Base-by-base conservation (phyloP, 2,797 vertebrate species). In the Gymnothorax reevesii region DNA sequence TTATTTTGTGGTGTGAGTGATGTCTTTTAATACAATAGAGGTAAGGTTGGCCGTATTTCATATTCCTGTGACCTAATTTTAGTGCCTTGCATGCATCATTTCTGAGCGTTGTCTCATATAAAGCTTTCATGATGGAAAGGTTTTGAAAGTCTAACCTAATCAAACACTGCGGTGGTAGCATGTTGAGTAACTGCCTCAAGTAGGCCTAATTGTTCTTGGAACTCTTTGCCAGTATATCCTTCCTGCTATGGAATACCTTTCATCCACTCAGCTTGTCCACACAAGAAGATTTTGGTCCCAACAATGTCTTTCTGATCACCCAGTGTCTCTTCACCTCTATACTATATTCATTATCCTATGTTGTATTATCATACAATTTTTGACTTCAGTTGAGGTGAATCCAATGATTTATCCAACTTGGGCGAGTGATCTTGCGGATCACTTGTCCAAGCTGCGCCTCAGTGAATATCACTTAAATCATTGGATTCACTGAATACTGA, bases 11-110 rank as follows among this genome's bases (percentile, higher is more conserved):
- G 27, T 17, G 57, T 80, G 52, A 80, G 55, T 80, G 20, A 80
- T 80, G 52, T 80, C 42, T 33, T 73, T 73, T 73, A 73, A 77
- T 77, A 33, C 42, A 77, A 77, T 15, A 77, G 73, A 77, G 15
- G 33, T 17, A 77, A 49, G 73, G 73, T 77, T 52, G 33, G 73
- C 27, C 20, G 52, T 77, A 33, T 77, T 77, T 77, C 49, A 49
- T 49, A 77, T 73, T 33, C 42, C 69, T 42, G 12, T 77, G 42
- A 15, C 33, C 20, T 77, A 49, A 20, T 77, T 77, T 42, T 42
- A 77, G 27, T 77, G 69, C 33, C 17, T 77, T 77, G 4, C 42
- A 20, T 77, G 8, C 8, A 9, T 27, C 13, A 4, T 73, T 73
- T 25, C n/a, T 12, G 42, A 77, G 13, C 52, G 73, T 20, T 6